These are phyloP conservation scores for Strix occidentalis DNA, from an alignment of 2,797 vertebrate species.

Conservation along the genomic window DNA sequence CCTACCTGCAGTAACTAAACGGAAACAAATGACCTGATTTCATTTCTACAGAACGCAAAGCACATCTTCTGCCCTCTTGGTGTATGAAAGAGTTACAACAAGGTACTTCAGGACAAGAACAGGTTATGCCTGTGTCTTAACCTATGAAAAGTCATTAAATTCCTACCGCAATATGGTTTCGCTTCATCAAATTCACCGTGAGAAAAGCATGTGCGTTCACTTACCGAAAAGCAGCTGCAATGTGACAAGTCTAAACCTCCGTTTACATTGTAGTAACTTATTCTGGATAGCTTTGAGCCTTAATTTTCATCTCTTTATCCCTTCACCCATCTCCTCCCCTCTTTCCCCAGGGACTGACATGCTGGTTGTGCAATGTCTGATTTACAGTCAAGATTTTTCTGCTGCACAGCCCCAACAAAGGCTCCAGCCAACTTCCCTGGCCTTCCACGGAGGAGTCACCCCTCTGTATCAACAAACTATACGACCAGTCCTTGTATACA, in stretches of 20 bases:
- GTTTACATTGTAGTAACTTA: not conserved
- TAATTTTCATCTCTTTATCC: not conserved
- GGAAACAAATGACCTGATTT: not conserved
- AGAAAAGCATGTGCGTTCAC: not conserved
- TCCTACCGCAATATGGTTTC: fast-evolving
- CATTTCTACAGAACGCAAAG: not conserved
- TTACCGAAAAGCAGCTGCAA: not conserved
- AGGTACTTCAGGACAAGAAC: not conserved
- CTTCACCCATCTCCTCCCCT: not conserved
- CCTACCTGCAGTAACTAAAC: not conserved
- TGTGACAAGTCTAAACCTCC: not conserved
- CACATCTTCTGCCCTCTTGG: not conserved
- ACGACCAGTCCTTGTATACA: not conserved
- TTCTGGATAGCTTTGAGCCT: not conserved
- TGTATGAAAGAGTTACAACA: not conserved
- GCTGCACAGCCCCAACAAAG: not conserved
- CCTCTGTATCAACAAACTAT: not conserved
- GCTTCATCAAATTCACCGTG: not conserved
- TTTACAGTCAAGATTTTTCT: not conserved
- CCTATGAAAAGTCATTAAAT: not conserved
- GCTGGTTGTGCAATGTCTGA: not conserved
- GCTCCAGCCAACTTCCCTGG: not conserved
- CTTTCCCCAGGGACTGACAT: not conserved
- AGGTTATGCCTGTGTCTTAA: not conserved
- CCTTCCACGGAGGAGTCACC: not conserved